Percentiles rank a stretch among this genome's conserved stretches.
These are phyloP conservation scores for Mercenaria mercenaria DNA, from an alignment of 1,140 invertebrate species.

Conservation along the genomic window DNA sequence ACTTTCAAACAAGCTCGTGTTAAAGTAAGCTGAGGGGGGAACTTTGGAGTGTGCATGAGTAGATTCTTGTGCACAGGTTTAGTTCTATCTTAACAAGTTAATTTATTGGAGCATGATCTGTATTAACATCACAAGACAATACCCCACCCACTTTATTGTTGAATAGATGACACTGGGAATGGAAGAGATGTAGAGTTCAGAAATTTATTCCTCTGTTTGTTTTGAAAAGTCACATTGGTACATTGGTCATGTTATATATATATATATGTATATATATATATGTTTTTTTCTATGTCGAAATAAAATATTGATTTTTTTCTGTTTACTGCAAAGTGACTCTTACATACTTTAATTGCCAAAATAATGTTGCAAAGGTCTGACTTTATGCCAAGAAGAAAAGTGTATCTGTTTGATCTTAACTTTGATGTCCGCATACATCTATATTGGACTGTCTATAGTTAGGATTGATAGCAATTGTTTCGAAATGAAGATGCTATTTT, in stretches of 20 bases:
- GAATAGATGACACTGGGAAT: not conserved
- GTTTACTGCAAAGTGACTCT: not conserved
- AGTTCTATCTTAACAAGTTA: not conserved
- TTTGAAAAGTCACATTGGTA: no score
- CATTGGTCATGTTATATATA: not conserved
- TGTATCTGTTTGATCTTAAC: no score
- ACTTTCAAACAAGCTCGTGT: not conserved
- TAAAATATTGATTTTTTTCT: not conserved
- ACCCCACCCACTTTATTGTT: conserved; percentile 1
- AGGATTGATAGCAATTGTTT: no score
- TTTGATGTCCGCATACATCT: no score
- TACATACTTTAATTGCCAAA: no score
- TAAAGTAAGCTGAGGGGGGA: not conserved
- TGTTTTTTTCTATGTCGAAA: not conserved
- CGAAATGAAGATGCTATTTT: no score
- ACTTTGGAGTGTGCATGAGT: conserved; percentile 7
- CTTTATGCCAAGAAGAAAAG: no score
- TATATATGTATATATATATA: not conserved
- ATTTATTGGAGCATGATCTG: not conserved
- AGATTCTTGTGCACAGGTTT: conserved; percentile 24
- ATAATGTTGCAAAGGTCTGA: no score
- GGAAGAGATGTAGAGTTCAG: not conserved
- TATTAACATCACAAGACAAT: not conserved
- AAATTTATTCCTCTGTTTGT: not conserved
- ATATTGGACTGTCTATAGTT: no score